Conservation (phyloP, 2,113 vertebrate genomes). For the Hydropotes inermis region DNA sequence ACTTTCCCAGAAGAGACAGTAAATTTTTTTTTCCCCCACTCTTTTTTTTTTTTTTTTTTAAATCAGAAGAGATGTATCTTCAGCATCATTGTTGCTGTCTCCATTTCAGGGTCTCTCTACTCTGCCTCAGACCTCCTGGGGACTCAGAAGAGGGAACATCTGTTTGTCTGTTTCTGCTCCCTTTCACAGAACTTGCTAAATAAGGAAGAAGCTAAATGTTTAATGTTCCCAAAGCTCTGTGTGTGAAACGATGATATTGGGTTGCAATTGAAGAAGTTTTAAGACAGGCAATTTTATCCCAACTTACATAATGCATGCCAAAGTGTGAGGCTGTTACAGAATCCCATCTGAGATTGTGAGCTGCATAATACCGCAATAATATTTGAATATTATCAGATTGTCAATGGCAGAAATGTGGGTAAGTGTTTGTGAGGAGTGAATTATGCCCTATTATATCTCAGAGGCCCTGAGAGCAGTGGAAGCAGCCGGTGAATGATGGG, state of each 20-base stretch:
- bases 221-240: slow-evolving; percentile 66
- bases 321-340: slow-evolving; percentile 67
- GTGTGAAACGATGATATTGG: slow-evolving; percentile 68
- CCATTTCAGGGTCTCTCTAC: slow-evolving; percentile 37
- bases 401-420: slow-evolving; percentile 70
- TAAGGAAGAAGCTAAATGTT: slow-evolving; percentile 49
- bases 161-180: slow-evolving; percentile 54
- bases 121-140: slow-evolving; percentile 50
- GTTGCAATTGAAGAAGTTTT: slow-evolving; percentile 77
- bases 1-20: not conserved
- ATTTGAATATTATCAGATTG: slow-evolving; percentile 79
- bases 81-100: slow-evolving; percentile 45
- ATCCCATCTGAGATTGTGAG: slow-evolving; percentile 74
- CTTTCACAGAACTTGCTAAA: slow-evolving; percentile 63
- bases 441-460: slow-evolving; percentile 59
- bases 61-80: slow-evolving; percentile 47
- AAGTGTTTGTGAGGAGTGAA: slow-evolving; percentile 73
- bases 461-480: slow-evolving; percentile 60
- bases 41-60: not conserved
- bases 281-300: slow-evolving; percentile 79
- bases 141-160: slow-evolving; percentile 61
- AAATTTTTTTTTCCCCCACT: not conserved
- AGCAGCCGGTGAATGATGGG: slow-evolving; percentile 31
- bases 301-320: slow-evolving; percentile 77
- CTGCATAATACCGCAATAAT: slow-evolving; percentile 76